Evolutionary conservation across 2,113 vertebrate species (phyloP).

Genomic region (Pomatostomus ruficeps): DNA sequence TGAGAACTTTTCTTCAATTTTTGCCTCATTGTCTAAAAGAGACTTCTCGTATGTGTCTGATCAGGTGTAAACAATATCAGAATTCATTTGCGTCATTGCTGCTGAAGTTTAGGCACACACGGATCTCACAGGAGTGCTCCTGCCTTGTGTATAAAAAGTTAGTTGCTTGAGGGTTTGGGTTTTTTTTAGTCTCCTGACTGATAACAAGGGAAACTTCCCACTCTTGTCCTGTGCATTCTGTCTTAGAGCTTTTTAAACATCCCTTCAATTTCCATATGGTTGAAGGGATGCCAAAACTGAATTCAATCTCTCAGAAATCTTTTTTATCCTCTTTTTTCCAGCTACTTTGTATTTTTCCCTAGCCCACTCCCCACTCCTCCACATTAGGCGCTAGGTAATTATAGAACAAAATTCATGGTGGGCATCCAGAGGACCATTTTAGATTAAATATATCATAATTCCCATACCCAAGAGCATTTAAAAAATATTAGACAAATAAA

Average conservation of each 20-base stretch:
- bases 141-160: neutral
- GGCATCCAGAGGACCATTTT: neutral
- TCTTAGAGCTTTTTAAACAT: slow-evolving; percentile 15
- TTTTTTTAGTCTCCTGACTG: neutral
- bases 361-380: neutral
- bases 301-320: slow-evolving; percentile 14
- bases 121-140: neutral
- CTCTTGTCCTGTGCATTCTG: neutral
- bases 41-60: neutral
- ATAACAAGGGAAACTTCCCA: slow-evolving; percentile 15
- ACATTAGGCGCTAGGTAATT: slow-evolving; percentile 3
- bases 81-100: neutral
- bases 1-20: neutral
- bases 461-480: neutral
- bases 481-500: neutral
- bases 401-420: neutral
- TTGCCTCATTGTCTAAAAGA: neutral
- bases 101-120: neutral
- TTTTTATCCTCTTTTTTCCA: slow-evolving; percentile 49
- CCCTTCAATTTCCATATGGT: slow-evolving; percentile 43
- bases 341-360: slow-evolving; percentile 30
- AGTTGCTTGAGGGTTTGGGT: fast-evolving
- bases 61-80: neutral
- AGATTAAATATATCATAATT: neutral
- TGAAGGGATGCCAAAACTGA: slow-evolving; percentile 35